phyloP scores from a whole-genome alignment of 2,888 invertebrate species.

The Dione vanillae region DNA sequence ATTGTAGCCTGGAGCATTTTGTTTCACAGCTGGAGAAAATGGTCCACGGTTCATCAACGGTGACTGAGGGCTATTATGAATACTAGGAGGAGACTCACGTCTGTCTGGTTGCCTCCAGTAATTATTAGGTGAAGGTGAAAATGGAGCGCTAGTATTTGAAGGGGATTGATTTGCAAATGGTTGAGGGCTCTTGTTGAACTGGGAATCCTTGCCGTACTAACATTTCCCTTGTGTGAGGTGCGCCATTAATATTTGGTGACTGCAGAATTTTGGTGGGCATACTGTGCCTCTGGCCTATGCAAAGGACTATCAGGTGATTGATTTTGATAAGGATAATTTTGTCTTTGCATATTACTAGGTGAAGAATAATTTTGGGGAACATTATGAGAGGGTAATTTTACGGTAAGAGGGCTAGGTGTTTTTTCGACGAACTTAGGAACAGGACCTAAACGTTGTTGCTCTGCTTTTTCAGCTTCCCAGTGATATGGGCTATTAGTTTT shows the following conservation, averaged over 20 bases:
- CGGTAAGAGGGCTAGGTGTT: slow-evolving; percentile 77
- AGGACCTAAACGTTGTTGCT: slow-evolving; percentile 78
- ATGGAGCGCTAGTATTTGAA: slow-evolving; percentile 63
- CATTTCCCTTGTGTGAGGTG: slow-evolving; percentile 72
- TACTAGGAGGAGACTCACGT: slow-evolving; percentile 70
- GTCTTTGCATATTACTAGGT: slow-evolving; percentile 63
- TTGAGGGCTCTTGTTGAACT: slow-evolving; percentile 80
- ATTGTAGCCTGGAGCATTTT: slow-evolving; percentile 61
- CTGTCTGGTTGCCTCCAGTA: slow-evolving; percentile 79
- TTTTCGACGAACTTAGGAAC: slow-evolving; percentile 78
- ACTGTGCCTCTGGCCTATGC: slow-evolving; percentile 78
- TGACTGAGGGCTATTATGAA: slow-evolving; percentile 59
- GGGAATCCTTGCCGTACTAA: slow-evolving; percentile 79
- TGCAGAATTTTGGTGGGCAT: slow-evolving; percentile 69
- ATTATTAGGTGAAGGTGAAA: slow-evolving; percentile 75
- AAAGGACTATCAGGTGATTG: slow-evolving; percentile 75
- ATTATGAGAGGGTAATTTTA: slow-evolving; percentile 77
- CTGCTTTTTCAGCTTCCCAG: slow-evolving; percentile 85
- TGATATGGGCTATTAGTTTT: slow-evolving; percentile 88
- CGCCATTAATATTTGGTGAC: slow-evolving; percentile 65
- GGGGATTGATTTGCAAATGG: slow-evolving; percentile 73
- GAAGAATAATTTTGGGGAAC: slow-evolving; percentile 72
- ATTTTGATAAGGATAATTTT: slow-evolving; percentile 60
- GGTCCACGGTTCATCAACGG: slow-evolving; percentile 62
- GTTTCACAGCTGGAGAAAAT: slow-evolving; percentile 63